Conservation (phyloP, 2,888 invertebrate genomes). For the Tyria jacobaeae region DNA sequence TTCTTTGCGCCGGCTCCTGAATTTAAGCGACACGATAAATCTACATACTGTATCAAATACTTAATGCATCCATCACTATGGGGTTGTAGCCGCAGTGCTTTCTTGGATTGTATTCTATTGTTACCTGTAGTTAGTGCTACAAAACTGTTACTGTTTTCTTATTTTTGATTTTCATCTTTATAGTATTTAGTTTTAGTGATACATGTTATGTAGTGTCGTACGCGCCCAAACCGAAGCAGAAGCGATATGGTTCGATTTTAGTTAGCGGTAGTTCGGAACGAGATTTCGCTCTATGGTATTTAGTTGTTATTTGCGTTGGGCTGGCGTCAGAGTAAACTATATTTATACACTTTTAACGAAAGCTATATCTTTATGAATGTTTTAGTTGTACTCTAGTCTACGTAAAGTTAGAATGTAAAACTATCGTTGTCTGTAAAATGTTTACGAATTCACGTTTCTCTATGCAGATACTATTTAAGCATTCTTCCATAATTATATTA, state of each 20-base stretch:
- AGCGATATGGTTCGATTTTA: conserved; percentile 71
- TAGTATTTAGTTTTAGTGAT: conserved; percentile 16
- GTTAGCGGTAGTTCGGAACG: conserved; percentile 60
- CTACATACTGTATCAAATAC: conserved; percentile 32
- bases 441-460: conserved; percentile 61
- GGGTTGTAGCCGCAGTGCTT: conserved; percentile 36
- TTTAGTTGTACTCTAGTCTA: conserved; percentile 84
- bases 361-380: conserved; percentile 71
- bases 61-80: conserved; percentile 40
- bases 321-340: conserved; percentile 71
- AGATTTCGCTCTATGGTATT: conserved; percentile 65
- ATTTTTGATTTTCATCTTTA: conserved; percentile 16
- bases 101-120: conserved; percentile 37
- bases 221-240: conserved; percentile 55
- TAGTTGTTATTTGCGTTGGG: conserved; percentile 64
- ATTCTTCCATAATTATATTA: conserved; percentile 75
- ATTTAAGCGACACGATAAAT: conserved; percentile 35
- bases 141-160: conserved; percentile 14
- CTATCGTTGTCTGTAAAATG: conserved; percentile 38
- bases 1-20: conserved; percentile 68
- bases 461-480: conserved; percentile 71
- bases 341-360: conserved; percentile 65
- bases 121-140: conserved; percentile 16
- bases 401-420: conserved; percentile 72
- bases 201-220: conserved; percentile 13